Conservation (phyloP, 2,113 vertebrate species). For the Eleginops maclovinus region DNA sequence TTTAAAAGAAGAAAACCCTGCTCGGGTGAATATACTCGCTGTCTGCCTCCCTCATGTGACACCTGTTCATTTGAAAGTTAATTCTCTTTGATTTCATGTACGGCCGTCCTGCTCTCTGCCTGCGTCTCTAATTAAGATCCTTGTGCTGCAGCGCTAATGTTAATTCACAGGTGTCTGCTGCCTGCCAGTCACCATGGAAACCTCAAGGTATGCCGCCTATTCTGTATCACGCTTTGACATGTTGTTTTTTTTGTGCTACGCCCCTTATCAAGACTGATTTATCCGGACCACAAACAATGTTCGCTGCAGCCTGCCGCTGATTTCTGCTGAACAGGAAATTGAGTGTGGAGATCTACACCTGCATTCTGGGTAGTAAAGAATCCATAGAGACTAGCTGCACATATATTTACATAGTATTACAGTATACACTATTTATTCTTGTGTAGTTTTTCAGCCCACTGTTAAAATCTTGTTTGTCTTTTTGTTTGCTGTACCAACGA, state of each 20-base stretch:
- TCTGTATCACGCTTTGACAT: slow-evolving; percentile 54
- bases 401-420: no score
- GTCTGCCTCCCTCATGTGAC: slow-evolving; percentile 38
- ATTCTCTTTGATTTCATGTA: slow-evolving; percentile 82
- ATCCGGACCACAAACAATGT: slow-evolving; percentile 73
- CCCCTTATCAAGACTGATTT: slow-evolving; percentile 77
- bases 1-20: not conserved
- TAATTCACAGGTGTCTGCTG: slow-evolving; percentile 87
- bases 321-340: slow-evolving; percentile 61
- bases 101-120: slow-evolving; percentile 57
- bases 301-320: slow-evolving; percentile 34
- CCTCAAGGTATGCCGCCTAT: slow-evolving; percentile 78
- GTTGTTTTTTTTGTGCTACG: slow-evolving; percentile 10
- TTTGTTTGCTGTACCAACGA: no score
- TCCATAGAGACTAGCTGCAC: slow-evolving; percentile 19
- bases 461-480: no score
- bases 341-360: slow-evolving; percentile 52
- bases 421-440: no score
- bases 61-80: slow-evolving; percentile 80
- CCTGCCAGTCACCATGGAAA: slow-evolving; percentile 82
- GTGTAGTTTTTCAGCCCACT: no score
- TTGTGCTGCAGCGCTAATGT: slow-evolving; percentile 71
- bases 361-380: slow-evolving; percentile 47
- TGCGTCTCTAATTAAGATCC: slow-evolving; percentile 82
- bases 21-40: not conserved